Base-by-base conservation (phyloP, 2,888 invertebrate genomes). In the Aromia moschata region DNA sequence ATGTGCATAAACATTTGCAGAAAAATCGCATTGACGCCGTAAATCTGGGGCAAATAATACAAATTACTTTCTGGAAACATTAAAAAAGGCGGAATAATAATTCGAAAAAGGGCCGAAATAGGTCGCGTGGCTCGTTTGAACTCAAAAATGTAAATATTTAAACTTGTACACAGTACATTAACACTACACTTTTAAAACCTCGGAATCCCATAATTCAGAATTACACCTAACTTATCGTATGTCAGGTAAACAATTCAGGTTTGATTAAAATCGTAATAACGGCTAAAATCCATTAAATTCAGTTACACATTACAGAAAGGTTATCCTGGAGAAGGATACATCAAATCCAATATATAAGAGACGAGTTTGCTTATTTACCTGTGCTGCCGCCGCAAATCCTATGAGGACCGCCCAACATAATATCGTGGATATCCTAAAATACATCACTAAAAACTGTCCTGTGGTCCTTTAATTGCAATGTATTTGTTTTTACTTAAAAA, bases 351-450 rank as follows among this genome's bases (percentile, higher is more conserved):
- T 38, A 58, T 40, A 56, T 36, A 54, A 54, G 38, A 16, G 30
- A 55, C 40, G 18, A 56, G 38, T 49, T 30, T 15, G 25, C 18
- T 31, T 37, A 57, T 45, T 88, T 85, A 89, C 89, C 89, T 89
- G 89, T 84, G 85, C 85, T 82, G 87, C 88, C 83, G 87, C 85
- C 83, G 88, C 87, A 84, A 87, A 89, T 85, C 88, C 88, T 81
- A 86, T 83, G 80, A 89, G 85, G 85, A 88, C 84, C 83, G 88
- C 86, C 85, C 86, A 86, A 83, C 86, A 86, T 84, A 89, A 83
- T 85, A 88, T 84, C 84, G 87, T 83, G 81, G 85, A 87, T 88
- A 89, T 89, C 89, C 89, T 87, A 81, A 87, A 88, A 86, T 89
- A 86, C 89, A 89, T 89, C 85, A 87, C 87, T 77, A 79, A 71